A percentile compares a stretch with the other conserved stretches of the same genome.
Conservation (phyloP, 1,140 invertebrate species). For the Drosophila subpulchrella region DNA sequence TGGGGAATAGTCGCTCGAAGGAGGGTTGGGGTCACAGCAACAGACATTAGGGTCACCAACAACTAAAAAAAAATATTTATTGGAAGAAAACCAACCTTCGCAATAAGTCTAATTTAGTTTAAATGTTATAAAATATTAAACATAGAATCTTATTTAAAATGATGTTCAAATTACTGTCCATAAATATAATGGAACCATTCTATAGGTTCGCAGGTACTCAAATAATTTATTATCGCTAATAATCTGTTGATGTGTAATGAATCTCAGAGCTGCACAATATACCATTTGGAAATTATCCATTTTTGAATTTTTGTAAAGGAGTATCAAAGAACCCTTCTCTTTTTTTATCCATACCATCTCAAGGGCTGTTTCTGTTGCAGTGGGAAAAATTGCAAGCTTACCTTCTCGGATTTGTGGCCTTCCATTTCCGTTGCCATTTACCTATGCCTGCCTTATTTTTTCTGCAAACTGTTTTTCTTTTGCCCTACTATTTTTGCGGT, state of each 20-base stretch:
- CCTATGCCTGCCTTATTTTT: slow-evolving; percentile 2
- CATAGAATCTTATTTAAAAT: too few relatives aligned
- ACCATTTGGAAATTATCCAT: background rate
- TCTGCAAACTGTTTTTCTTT: slow-evolving; percentile 1
- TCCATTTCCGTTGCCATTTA: slow-evolving; percentile 11
- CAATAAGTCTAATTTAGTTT: too few relatives aligned
- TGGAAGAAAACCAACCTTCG: too few relatives aligned
- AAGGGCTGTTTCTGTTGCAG: background rate
- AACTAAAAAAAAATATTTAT: background rate
- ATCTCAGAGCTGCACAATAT: background rate
- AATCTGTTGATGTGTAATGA: too few relatives aligned
- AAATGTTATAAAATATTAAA: too few relatives aligned
- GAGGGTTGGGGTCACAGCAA: background rate
- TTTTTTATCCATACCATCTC: background rate
- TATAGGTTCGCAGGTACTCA: too few relatives aligned
- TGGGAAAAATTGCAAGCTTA: slow-evolving; percentile 11
- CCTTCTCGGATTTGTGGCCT: background rate
- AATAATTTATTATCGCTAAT: too few relatives aligned
- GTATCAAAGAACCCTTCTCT: background rate
- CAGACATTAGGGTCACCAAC: background rate
- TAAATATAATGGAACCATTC: too few relatives aligned
- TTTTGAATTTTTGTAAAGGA: background rate
- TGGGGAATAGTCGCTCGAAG: background rate
- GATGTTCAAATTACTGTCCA: too few relatives aligned
- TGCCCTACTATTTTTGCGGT: slow-evolving; percentile 14